These are phyloP conservation scores for Chironomus tentans DNA, from an alignment of 2,888 invertebrate species.

Conservation along the genomic window DNA sequence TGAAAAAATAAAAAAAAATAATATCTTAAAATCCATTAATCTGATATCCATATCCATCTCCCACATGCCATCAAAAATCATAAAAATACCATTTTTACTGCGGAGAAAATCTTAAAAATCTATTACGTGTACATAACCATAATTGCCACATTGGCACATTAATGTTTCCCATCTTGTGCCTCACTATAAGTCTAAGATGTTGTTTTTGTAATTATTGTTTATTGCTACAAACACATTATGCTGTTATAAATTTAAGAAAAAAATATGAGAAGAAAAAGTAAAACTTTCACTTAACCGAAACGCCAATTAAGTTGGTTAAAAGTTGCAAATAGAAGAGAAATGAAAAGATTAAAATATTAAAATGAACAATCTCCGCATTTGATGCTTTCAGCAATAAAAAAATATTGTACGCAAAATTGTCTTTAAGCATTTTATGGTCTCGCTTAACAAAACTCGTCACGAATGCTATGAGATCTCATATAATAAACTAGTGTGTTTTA, in stretches of 20 bases:
- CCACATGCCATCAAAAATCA: too few species aligned
- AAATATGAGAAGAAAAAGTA: neutral
- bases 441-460: too few species aligned
- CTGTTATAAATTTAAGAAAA: neutral
- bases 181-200: neutral
- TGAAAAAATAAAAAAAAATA: too few species aligned
- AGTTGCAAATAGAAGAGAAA: neutral
- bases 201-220: neutral
- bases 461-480: too few species aligned
- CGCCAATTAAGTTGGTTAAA: slow-evolving; percentile 3
- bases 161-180: too few species aligned
- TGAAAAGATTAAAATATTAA: neutral
- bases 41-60: too few species aligned
- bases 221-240: neutral
- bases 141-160: neutral
- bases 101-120: too few species aligned
- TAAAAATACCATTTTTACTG: too few species aligned
- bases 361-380: neutral
- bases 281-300: slow-evolving; percentile 7
- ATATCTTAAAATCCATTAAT: too few species aligned
- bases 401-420: neutral
- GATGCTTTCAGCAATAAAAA: neutral
- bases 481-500: too few species aligned
- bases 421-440: too few species aligned
- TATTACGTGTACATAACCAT: neutral